phyloP scores from a whole-genome alignment of 2,797 vertebrate species.

The Dicrostonyx torquatus region DNA sequence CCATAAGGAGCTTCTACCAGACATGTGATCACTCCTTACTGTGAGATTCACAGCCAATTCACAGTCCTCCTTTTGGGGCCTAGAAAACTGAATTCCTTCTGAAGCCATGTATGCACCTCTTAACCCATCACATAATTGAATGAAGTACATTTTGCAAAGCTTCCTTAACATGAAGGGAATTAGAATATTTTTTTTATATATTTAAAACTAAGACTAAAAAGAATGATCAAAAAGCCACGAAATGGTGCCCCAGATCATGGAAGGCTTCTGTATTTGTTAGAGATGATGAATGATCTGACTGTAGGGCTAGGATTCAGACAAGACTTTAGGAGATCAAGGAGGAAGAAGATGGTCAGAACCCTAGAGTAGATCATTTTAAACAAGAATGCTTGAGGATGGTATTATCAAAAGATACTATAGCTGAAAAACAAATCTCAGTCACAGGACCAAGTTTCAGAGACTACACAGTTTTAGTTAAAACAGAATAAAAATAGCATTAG shows the following conservation, averaged over 20 bases:
- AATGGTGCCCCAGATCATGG: background rate
- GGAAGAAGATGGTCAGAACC: conserved; percentile 7
- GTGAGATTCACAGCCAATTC: background rate
- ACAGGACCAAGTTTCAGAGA: conserved; percentile 51
- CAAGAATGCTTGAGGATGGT: background rate
- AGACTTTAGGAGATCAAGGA: background rate
- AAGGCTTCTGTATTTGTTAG: background rate
- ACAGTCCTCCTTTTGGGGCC: background rate
- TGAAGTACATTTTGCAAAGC: background rate
- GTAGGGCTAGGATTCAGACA: background rate
- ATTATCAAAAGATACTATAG: background rate
- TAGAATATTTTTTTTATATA: conserved; percentile 4
- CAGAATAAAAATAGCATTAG: conserved; percentile 76
- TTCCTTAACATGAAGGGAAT: background rate
- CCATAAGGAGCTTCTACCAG: background rate
- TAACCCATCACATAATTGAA: background rate
- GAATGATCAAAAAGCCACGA: conserved; percentile 26
- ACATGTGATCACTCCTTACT: background rate
- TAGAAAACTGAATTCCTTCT: background rate
- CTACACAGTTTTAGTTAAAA: conserved; percentile 62
- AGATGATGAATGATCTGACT: background rate
- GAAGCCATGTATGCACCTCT: background rate
- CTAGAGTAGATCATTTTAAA: background rate
- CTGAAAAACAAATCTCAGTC: conserved; percentile 8
- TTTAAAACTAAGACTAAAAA: conserved; percentile 30